These are phyloP conservation scores for Cassiopea andromeda DNA, from an alignment of 30 jellyfish, hydroid and myxozoan genomes.

Conservation along the genomic window DNA sequence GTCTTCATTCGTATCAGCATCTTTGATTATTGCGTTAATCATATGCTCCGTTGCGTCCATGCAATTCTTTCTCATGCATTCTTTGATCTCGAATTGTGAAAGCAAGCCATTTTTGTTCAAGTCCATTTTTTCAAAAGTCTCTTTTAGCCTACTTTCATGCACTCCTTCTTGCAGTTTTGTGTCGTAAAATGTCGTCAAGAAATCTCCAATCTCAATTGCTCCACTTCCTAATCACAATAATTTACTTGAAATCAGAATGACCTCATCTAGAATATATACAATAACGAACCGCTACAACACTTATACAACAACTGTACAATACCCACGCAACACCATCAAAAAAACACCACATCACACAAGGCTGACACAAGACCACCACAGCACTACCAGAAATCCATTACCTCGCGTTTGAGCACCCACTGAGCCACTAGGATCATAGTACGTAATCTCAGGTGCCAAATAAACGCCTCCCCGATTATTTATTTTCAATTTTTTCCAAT, in stretches of 20 bases:
- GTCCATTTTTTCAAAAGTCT: constrained; percentile 66
- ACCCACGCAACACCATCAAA: too few species aligned
- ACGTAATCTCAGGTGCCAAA: too few species aligned
- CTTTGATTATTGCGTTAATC: constrained; percentile 62
- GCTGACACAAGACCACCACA: too few species aligned
- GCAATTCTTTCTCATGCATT: constrained; percentile 25
- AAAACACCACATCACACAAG: too few species aligned
- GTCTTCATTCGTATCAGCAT: constrained; percentile 90
- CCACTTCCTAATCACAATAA: constrained; percentile 36
- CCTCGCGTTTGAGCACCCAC: too few species aligned
- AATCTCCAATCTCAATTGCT: constrained; percentile 59
- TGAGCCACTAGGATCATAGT: too few species aligned
- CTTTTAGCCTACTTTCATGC: constrained; percentile 29
- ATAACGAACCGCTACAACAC: too few species aligned
- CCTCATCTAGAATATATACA: too few species aligned
- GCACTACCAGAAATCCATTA: too few species aligned
- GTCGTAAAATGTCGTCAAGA: constrained; percentile 33
- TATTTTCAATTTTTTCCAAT: too few species aligned
- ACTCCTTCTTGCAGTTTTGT: constrained; percentile 15
- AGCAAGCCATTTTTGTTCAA: constrained; percentile 36
- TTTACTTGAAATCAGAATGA: background rate
- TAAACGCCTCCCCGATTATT: too few species aligned
- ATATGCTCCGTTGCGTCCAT: constrained; percentile 69
- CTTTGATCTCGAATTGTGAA: constrained; percentile 24
- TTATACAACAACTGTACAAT: too few species aligned